Conservation (phyloP, 2,888 invertebrate genomes). For the Eulithis testata region DNA sequence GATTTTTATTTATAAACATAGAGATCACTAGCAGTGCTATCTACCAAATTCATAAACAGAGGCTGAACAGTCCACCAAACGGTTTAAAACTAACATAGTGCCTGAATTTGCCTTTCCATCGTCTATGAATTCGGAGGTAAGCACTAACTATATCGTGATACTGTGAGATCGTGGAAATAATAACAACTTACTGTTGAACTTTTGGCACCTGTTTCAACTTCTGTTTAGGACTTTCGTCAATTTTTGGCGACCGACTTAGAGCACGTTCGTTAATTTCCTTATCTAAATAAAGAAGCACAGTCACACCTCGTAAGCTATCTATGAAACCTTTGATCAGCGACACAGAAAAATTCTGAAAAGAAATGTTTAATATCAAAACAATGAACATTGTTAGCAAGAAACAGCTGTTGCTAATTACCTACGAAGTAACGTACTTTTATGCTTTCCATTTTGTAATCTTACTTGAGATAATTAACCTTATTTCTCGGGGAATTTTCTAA, state of each 20-base stretch:
- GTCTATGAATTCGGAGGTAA: too few relatives aligned
- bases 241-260: constrained; percentile 81
- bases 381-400: constrained; percentile 40
- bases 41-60: too few relatives aligned
- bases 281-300: constrained; percentile 91
- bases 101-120: too few relatives aligned
- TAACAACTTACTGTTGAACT: constrained; percentile 79
- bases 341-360: constrained; percentile 86
- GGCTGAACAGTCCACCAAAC: too few relatives aligned
- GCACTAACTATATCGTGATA: too few relatives aligned
- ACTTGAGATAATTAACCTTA: background rate
- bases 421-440: constrained; percentile 38
- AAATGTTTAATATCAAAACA: constrained; percentile 48
- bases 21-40: too few relatives aligned
- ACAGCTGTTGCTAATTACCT: constrained; percentile 21
- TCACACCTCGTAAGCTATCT: constrained; percentile 92
- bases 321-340: constrained; percentile 89
- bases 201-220: constrained; percentile 71
- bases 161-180: background rate
- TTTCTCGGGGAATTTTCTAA: background rate
- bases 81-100: too few relatives aligned
- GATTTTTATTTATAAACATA: background rate
- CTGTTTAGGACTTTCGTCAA: constrained; percentile 70
- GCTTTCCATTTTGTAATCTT: constrained; percentile 40
- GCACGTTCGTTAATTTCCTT: constrained; percentile 89